phyloP scores from a whole-genome alignment of 2,888 invertebrate species.

The Dolichopus griseipennis region DNA sequence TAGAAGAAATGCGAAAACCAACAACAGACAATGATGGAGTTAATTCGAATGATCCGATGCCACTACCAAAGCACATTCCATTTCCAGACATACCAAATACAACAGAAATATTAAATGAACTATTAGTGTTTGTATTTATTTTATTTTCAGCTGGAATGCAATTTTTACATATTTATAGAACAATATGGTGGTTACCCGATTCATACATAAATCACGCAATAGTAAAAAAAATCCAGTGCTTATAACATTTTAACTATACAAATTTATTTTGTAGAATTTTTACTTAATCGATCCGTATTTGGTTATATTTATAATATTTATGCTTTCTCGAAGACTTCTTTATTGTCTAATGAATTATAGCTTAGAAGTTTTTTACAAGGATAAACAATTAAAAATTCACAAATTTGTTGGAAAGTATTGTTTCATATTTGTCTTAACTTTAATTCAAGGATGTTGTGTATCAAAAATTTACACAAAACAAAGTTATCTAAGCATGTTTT shows the following conservation, averaged over 20 bases:
- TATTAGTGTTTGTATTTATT: constrained; percentile 72
- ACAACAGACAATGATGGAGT: background rate
- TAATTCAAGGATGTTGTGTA: constrained; percentile 58
- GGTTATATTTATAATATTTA: constrained; percentile 70
- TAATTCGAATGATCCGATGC: background rate
- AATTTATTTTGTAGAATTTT: constrained; percentile 52
- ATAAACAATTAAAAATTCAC: constrained; percentile 33
- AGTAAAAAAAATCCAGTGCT: constrained; percentile 51
- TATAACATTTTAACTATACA: background rate
- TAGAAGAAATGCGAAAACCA: background rate
- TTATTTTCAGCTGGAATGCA: constrained; percentile 74
- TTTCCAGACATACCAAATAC: constrained; percentile 70
- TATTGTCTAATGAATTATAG: constrained; percentile 52
- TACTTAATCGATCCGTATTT: constrained; percentile 87
- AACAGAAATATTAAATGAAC: constrained; percentile 75
- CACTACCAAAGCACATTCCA: constrained; percentile 60
- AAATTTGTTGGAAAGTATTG: constrained; percentile 42
- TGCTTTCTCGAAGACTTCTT: constrained; percentile 71
- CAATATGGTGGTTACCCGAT: constrained; percentile 95
- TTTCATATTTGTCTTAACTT: constrained; percentile 53
- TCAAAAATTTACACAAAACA: constrained; percentile 65
- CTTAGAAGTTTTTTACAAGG: constrained; percentile 46
- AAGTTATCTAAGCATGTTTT: constrained; percentile 69
- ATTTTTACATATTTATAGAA: constrained; percentile 88
- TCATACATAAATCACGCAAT: constrained; percentile 80